A percentile compares a stretch with the other conserved stretches of the same genome.
Evolutionary conservation across 2,797 vertebrate genomes (phyloP).

Genomic region (Podargus strigoides): DNA sequence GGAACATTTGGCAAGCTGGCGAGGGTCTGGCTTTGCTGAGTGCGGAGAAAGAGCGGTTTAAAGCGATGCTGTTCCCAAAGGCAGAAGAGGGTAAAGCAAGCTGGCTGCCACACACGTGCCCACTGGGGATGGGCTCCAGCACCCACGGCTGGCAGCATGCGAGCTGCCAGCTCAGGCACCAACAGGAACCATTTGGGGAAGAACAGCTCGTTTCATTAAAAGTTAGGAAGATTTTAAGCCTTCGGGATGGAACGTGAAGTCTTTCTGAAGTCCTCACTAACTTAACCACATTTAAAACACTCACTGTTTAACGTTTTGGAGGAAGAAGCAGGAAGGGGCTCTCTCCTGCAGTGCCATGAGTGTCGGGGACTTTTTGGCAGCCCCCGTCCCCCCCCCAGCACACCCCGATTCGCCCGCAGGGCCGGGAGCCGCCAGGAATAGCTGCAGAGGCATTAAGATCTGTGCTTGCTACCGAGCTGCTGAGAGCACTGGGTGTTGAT

Average conservation of each 20-base stretch:
- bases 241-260: neutral
- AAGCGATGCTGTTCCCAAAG: neutral
- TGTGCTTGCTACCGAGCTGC: neutral
- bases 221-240: neutral
- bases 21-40: slow-evolving; percentile 36
- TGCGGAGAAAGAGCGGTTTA: neutral
- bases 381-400: neutral
- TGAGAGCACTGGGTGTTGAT: slow-evolving; percentile 47
- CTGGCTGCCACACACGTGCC: neutral
- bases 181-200: neutral
- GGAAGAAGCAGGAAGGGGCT: neutral
- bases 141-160: neutral
- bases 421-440: slow-evolving; percentile 36
- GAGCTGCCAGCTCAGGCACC: neutral
- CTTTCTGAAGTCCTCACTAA: neutral
- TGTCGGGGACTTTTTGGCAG: neutral
- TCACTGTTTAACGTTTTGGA: rapidly evolving
- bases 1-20: slow-evolving; percentile 34
- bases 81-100: neutral
- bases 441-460: slow-evolving; percentile 18
- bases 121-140: neutral
- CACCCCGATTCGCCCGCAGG: neutral
- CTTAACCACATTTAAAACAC: neutral
- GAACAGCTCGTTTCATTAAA: neutral
- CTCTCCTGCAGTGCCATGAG: rapidly evolving